Evolutionary conservation across 2,888 invertebrate genomes (phyloP), one percentile per base, ranked within the genome.

Genomic region (Dascillus cervinus): DNA sequence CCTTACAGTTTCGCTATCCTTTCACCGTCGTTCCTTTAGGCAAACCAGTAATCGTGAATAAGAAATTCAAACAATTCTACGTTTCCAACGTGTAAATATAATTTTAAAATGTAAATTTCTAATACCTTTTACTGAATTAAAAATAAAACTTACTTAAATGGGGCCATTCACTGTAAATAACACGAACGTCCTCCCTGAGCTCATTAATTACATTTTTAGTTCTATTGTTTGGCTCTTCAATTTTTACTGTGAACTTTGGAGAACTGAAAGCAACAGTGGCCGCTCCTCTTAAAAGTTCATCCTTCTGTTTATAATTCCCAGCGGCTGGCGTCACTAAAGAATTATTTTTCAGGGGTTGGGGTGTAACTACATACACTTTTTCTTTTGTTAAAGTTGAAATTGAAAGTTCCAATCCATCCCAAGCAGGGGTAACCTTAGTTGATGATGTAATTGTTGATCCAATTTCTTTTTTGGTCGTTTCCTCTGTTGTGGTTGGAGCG

Each of bases 311-410:
- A 33, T 46, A 55, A 22, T 64, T 62, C 59, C 67, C 47, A 61
- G 67, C 26, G 5, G 53, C 53, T 2, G 53, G 49, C 8, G 49
- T 55, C 11, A 51, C 53, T 21, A 47, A 49, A 12, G 49, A 53
- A 13, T 32, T 39, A 26, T 64, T 66, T 41, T 56, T 62, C 66
- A 70, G 70, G 10, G 82, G 73, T 52, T 81, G 78, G 0, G 88
- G 85, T 3, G 88, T 88, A 1, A 88, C 86, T 1, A 88, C 82
- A 47, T 86, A 86, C 0, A 87, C 75, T 55, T 82, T 82, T 64
- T 88, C 87, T 51, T 81, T 79, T 3, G 82, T 83, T 34, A 77
- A 63, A n/a, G 84, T 78, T 6, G 83, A 81, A 54, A 83, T 78
- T 10, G 82, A 77, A 1, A 82, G 75, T 53, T 78, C 73, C 41